Base-by-base conservation (phyloP, 2,797 vertebrate genomes). In the Valencia hispanica region DNA sequence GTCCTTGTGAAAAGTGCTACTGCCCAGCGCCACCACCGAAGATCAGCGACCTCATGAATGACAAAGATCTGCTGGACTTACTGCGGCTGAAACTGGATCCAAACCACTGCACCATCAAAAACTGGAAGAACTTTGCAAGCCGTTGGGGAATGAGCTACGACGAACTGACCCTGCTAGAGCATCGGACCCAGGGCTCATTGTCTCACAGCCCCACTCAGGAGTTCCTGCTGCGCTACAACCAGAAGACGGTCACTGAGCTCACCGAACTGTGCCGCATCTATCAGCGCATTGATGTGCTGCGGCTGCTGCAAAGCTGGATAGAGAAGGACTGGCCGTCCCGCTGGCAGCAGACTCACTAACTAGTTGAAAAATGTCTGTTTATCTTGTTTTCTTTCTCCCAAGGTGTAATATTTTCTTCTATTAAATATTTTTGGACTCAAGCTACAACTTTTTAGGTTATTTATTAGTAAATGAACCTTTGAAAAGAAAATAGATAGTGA, bases 51-150 rank as follows among this genome's bases (percentile, higher is more conserved):
- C 94, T 99, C 87, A 97, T 99, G 94, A 96, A 99, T 1, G 98
- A 99, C 81, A 97, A 97, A 88, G 98, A 99, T 91, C 95, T 99
- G 51, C 92, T 99, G 83, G 98, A 99, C 82, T 94, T 91, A 77
- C 95, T 99, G 87, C 95, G 97, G 65, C 95, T 99, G 87, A 99
- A 99, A 90, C 93, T 99, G 91, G 98, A 99, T 89, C 97, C 98
- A 0, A 97, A 95, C 82, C 97, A 99, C 91, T 98, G 97, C 80
- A 98, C 98, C n/a, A 95, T 99, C 87, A 99, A 99, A 92, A 99
- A 99, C 95, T 99, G 98, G 98, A 98, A 98, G 94, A 99, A 99
- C 95, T 97, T 99, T 94, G 98, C 98, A 4, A 99, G 98, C 91
- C 98, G 97, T 70, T 99, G 98, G 98, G 98, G 98, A 36, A 99